Evolutionary conservation across 2,888 invertebrate genomes (phyloP), one percentile per base, ranked within the genome.

Genomic region (Heliconius aoede): DNA sequence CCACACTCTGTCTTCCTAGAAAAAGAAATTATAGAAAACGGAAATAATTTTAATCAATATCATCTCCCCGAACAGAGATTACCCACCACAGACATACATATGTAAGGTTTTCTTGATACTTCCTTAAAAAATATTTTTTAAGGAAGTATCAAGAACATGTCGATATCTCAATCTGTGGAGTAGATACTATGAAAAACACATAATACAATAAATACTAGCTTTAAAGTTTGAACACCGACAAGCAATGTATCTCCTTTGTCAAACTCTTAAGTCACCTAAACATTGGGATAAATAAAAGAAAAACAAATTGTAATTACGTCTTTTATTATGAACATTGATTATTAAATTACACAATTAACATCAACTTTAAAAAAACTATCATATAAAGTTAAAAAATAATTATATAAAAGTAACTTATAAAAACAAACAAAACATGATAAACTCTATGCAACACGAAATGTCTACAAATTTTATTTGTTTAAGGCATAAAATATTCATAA

Each of bases 261-360:
- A 21, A 46, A 46, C 46, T 46, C 18, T n/a, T 7, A 46, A 46
- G 1, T 40, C 40, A 46, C 7, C 21, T 7, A 51, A 21, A 51
- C 21, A n/a, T 30, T 32, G 11, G n/a, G 36, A 21, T 32, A 64
- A 64, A 36, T 64, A 36, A 64, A 64, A 64, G 18, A 62, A 21
- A 64, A 21, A 32, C 4, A 30, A 32, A 9, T 4, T 21, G 15
- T 61, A 21, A 64, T 36, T 32, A 64, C 32, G 1, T 64, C 36
- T 36, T 65, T 65, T 65, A 65, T 65, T 65, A 36, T 64, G 5
- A 36, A 64, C 36, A 64, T 24, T 64, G 32, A 64, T 36, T 36
- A 64, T n/a, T n/a, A 64, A 36, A 24, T 36, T 24, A 65, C 65
- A 65, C 32, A 64, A 15, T 65, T 36, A 36, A 65, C 24, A 36